Conservation (phyloP, 1,140 invertebrate species). For the Amphibalanus amphitrite region DNA sequence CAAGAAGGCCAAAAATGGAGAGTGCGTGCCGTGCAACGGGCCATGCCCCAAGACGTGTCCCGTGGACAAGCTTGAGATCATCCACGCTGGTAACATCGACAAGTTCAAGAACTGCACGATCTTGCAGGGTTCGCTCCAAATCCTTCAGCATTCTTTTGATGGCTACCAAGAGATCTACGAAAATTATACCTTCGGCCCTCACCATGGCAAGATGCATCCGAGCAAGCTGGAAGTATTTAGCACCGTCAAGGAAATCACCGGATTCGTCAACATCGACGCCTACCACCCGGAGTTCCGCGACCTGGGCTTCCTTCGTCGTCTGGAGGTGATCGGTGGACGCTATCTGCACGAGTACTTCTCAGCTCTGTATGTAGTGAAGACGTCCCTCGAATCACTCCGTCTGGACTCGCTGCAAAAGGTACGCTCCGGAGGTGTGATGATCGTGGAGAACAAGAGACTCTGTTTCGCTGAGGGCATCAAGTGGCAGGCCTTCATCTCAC, state of each 20-base stretch:
- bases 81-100: constrained; percentile 75
- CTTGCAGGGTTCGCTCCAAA: constrained; percentile 81
- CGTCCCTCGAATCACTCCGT: constrained; percentile 63
- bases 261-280: constrained; percentile 78
- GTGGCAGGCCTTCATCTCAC: constrained; percentile 42
- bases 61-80: constrained; percentile 33
- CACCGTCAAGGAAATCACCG: constrained; percentile 81
- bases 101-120: constrained; percentile 80
- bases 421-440: constrained; percentile 67
- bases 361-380: constrained; percentile 77
- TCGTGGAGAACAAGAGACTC: constrained; percentile 71
- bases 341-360: constrained; percentile 67
- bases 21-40: constrained; percentile 84
- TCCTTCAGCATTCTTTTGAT: constrained; percentile 72
- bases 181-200: constrained; percentile 61
- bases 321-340: constrained; percentile 81
- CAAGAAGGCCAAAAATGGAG: constrained; percentile 67
- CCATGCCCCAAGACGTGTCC: constrained; percentile 84
- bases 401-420: constrained; percentile 70
- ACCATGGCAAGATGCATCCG: constrained; percentile 62
- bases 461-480: constrained; percentile 77
- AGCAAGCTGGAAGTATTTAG: constrained; percentile 72
- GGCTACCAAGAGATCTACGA: constrained; percentile 63
- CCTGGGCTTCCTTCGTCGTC: constrained; percentile 77
- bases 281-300: constrained; percentile 67